These are phyloP conservation scores for Gadopsis bispinosus DNA, from an alignment of 2,797 vertebrate genomes.

Conservation along the genomic window DNA sequence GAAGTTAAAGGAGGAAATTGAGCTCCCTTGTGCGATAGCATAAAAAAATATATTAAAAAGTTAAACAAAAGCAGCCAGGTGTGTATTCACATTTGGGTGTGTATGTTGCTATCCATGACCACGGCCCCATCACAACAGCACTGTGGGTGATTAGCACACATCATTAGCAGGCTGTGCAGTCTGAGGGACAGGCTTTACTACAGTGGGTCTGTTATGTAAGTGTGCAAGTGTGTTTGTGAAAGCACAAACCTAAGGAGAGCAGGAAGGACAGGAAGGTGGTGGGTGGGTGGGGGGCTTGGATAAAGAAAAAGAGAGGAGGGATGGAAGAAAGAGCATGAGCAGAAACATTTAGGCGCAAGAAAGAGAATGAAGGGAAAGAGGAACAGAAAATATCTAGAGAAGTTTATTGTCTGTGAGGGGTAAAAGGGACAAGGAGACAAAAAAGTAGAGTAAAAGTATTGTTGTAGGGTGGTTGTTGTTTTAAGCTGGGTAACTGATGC, in stretches of 20 bases:
- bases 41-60: background rate
- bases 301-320: too few relatives aligned
- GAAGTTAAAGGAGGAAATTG: background rate
- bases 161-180: conserved; percentile 59
- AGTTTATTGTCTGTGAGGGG: background rate
- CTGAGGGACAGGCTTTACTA: conserved; percentile 66
- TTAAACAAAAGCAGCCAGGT: conserved; percentile 41
- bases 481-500: background rate
- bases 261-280: conserved; percentile 16
- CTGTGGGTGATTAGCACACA: conserved; percentile 68
- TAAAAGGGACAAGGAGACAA: background rate
- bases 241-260: conserved; percentile 16
- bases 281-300: too few relatives aligned
- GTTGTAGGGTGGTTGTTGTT: background rate
- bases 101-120: conserved; percentile 24
- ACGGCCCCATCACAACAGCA: conserved; percentile 32
- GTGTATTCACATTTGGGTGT: conserved; percentile 36
- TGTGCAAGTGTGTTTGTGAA: conserved; percentile 20
- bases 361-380: too few relatives aligned
- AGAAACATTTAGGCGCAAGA: background rate
- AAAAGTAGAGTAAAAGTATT: background rate
- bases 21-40: conserved; percentile 4
- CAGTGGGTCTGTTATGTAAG: conserved; percentile 74
- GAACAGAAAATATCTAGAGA: background rate
- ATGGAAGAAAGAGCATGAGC: background rate